A percentile compares a stretch with the other conserved stretches of the same genome.
These are phyloP conservation scores for Lepidochrysops patricia DNA, from an alignment of 2,888 invertebrate species.

Conservation along the genomic window DNA sequence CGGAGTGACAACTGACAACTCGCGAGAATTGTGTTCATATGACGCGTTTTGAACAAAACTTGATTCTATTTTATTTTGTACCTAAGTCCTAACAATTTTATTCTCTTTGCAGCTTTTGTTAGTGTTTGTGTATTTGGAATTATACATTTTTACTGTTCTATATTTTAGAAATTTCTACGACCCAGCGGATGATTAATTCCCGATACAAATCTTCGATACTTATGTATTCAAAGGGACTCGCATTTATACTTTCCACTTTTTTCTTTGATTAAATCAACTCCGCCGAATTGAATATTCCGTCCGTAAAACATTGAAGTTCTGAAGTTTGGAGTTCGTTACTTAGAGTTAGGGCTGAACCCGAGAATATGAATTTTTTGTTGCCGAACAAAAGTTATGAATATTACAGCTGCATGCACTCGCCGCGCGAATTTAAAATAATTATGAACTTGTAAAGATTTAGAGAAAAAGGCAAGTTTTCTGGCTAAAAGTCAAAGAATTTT, in stretches of 20 bases:
- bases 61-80: too few relatives aligned
- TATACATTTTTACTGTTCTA: neutral
- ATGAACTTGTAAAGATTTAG: neutral
- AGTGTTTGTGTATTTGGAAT: neutral
- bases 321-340: conserved; percentile 10
- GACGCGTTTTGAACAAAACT: neutral
- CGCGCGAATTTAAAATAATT: neutral
- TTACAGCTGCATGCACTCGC: neutral
- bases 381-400: conserved; percentile 5
- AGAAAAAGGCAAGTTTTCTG: neutral
- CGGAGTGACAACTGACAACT: neutral
- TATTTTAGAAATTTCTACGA: too few relatives aligned
- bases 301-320: conserved; percentile 14
- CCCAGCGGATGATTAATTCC: conserved; percentile 2
- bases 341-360: neutral
- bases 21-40: neutral
- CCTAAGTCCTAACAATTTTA: neutral
- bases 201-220: conserved; percentile 1
- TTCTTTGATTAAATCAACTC: conserved; percentile 34
- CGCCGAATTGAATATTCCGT: conserved; percentile 27
- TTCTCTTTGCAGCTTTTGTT: neutral
- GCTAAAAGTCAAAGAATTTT: too few relatives aligned
- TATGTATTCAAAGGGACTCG: conserved; percentile 7
- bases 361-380: conserved; percentile 8
- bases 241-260: conserved; percentile 7